A percentile compares a stretch with the other conserved stretches of the same genome.
Evolutionary conservation across 2,797 vertebrate genomes (phyloP).

Genomic region (Phoeniculus purpureus): DNA sequence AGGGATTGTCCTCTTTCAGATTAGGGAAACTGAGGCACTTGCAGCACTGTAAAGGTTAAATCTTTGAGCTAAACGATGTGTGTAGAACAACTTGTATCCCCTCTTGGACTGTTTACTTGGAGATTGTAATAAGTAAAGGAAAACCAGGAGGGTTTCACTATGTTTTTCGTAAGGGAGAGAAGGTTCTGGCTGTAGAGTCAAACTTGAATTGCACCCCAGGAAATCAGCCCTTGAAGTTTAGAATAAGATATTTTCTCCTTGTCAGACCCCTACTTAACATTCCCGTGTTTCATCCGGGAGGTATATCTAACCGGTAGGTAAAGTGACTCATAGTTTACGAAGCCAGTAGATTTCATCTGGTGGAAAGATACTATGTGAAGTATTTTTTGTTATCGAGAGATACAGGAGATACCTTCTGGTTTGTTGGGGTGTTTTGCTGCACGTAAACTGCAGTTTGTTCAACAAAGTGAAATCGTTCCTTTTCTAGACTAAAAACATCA

Average conservation of each 20-base stretch:
- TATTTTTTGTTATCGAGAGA: not conserved
- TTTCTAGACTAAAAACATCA: not conserved
- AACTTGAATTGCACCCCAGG: not conserved
- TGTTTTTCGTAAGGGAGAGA: not conserved
- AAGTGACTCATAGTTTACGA: constrained; percentile 3
- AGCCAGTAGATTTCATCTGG: constrained; percentile 12
- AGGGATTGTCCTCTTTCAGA: not conserved
- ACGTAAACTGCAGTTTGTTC: not conserved
- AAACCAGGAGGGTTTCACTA: not conserved
- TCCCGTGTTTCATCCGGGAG: not conserved
- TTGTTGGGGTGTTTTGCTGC: not conserved
- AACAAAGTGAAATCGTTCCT: not conserved
- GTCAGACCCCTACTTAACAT: not conserved
- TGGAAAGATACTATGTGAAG: not conserved
- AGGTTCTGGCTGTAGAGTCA: not conserved
- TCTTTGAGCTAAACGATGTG: not conserved
- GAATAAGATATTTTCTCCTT: not conserved
- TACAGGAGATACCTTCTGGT: not conserved
- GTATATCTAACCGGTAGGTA: not conserved
- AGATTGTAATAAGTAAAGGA: not conserved
- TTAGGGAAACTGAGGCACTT: not conserved
- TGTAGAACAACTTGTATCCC: not conserved
- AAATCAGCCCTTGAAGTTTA: not conserved
- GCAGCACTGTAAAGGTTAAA: not conserved
- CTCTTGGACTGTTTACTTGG: not conserved